Conservation (phyloP, 2,888 invertebrate species). For the Baronia brevicornis region DNA sequence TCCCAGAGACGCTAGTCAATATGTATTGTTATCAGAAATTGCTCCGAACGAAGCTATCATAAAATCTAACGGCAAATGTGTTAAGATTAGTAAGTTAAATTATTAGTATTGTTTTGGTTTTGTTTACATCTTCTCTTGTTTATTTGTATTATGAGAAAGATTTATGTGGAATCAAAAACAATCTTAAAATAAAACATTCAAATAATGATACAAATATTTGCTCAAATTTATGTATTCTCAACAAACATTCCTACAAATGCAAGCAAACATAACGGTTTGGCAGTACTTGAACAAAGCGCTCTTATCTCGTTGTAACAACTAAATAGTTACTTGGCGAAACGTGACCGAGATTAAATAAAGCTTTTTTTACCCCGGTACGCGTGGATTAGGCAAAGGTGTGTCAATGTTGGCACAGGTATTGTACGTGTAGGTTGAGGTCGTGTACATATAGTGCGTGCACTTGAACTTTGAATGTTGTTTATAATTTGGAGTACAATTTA, state of each 20-base stretch:
- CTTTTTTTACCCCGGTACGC: conserved; percentile 27
- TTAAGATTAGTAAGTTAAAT: too few species aligned
- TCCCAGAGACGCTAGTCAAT: too few species aligned
- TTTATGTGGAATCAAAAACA: too few species aligned
- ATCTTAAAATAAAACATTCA: conserved; percentile 1
- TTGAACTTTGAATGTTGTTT: too few species aligned
- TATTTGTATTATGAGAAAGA: too few species aligned
- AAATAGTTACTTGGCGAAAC: conserved; percentile 55
- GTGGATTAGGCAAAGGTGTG: conserved; percentile 40
- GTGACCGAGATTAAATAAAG: conserved; percentile 45
- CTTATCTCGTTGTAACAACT: conserved; percentile 50
- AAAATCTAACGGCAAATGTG: too few species aligned
- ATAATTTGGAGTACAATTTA: too few species aligned
- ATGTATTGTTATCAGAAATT: too few species aligned
- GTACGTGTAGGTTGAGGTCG: conserved; percentile 21
- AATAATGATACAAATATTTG: neutral
- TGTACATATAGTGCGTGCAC: neutral
- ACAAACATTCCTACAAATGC: conserved; percentile 27
- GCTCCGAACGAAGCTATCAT: too few species aligned
- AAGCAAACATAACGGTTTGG: conserved; percentile 44
- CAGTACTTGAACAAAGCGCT: conserved; percentile 37
- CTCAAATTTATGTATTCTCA: conserved; percentile 11
- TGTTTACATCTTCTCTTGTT: too few species aligned
- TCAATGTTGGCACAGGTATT: conserved; percentile 25
- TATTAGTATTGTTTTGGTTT: too few species aligned